A percentile compares a stretch with the other conserved stretches of the same genome.
Evolutionary conservation across 2,113 vertebrate genomes (phyloP).

Genomic region (Sula dactylatra): DNA sequence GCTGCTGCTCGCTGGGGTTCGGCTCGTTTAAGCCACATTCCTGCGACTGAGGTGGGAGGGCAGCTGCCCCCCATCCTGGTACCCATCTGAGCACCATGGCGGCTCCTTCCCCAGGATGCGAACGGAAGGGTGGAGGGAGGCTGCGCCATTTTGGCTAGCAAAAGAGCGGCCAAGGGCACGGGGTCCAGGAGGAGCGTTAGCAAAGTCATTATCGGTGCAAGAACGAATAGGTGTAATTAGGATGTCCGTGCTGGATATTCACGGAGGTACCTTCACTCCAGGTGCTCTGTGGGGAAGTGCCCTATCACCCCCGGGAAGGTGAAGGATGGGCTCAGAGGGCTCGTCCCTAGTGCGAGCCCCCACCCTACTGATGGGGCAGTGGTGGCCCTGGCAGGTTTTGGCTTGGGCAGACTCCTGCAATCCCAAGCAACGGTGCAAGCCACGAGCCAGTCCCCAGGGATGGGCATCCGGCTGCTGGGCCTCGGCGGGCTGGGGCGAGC

Average conservation of each 20-base stretch:
- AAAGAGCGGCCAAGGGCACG: neutral
- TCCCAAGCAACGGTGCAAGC: neutral
- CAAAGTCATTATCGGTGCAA: neutral
- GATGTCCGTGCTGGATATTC: neutral
- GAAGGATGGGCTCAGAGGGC: neutral
- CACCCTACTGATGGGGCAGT: neutral
- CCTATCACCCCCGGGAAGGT: neutral
- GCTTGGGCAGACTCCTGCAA: rapidly evolving
- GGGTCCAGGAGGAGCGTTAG: neutral
- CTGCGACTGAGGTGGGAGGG: neutral
- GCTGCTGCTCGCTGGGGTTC: neutral
- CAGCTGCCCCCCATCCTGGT: neutral
- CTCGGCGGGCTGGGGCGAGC: neutral
- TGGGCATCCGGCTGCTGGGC: neutral
- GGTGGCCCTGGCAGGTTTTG: neutral
- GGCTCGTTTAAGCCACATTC: neutral
- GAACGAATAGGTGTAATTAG: neutral
- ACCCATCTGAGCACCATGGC: neutral
- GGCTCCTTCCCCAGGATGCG: neutral
- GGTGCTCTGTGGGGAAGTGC: neutral
- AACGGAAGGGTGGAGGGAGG: neutral
- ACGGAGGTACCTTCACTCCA: neutral
- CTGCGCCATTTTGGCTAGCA: rapidly evolving
- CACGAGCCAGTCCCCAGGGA: rapidly evolving
- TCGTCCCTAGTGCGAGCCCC: neutral